phyloP scores from a whole-genome alignment of 1,140 invertebrate species.

The Dysdera silvatica region DNA sequence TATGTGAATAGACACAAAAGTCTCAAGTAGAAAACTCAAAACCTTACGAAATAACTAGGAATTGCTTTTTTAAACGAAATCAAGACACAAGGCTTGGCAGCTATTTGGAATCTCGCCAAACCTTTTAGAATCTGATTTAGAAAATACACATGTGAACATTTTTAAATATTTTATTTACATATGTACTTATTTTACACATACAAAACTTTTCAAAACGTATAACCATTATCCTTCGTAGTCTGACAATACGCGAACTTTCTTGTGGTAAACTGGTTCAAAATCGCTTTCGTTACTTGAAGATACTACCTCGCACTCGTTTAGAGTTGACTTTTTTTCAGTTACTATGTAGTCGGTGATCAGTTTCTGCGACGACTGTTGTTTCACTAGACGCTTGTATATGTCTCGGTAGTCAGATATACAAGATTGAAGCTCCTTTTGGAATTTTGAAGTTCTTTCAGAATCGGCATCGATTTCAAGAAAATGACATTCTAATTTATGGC shows the following conservation, averaged over 20 bases:
- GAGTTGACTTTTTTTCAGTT: slow-evolving; percentile 2
- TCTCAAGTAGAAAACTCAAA: too few species aligned
- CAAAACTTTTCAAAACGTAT: slow-evolving; percentile 4
- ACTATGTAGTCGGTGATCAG: not conserved
- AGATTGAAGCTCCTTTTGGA: slow-evolving; percentile 6
- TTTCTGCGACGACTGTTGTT: not conserved
- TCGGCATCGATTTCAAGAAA: slow-evolving; percentile 9
- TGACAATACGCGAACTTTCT: slow-evolving; percentile 4
- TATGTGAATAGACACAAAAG: too few species aligned
- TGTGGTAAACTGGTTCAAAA: slow-evolving; percentile 4
- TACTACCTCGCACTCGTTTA: slow-evolving; percentile 3
- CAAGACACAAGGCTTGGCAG: too few species aligned
- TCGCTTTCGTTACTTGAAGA: slow-evolving; percentile 11
- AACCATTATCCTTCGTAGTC: not conserved
- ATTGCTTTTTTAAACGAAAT: too few species aligned
- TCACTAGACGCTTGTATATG: not conserved
- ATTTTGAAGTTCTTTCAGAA: slow-evolving; percentile 14
- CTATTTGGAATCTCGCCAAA: too few species aligned
- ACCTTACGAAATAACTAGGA: too few species aligned
- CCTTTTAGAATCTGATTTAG: too few species aligned
- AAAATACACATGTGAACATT: too few species aligned
- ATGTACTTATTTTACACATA: not conserved
- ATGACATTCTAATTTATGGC: not conserved
- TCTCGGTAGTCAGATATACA: slow-evolving; percentile 2
- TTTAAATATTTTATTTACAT: not conserved